A percentile compares a stretch with the other conserved stretches of the same genome.
Evolutionary conservation across 2,888 invertebrate genomes (phyloP).

Genomic region (Mythimna loreyi): DNA sequence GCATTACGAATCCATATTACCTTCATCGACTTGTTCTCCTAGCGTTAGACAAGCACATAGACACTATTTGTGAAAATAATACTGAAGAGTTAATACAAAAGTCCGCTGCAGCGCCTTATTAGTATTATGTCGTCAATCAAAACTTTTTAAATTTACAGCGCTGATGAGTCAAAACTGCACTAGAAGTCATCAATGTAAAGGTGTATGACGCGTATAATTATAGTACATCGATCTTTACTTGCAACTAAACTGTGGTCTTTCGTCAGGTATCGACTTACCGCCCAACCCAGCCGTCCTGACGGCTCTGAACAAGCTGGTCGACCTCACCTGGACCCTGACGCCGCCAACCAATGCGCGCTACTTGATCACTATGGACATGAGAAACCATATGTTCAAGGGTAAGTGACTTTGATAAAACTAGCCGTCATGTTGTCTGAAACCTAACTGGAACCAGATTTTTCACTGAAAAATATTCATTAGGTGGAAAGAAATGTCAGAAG

Average conservation of each 20-base stretch:
- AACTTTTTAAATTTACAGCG: too few relatives aligned
- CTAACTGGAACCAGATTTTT: background rate
- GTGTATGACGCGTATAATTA: too few relatives aligned
- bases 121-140: too few relatives aligned
- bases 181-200: too few relatives aligned
- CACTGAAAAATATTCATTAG: too few relatives aligned
- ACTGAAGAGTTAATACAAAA: too few relatives aligned
- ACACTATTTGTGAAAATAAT: too few relatives aligned
- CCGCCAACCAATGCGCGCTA: constrained; percentile 83
- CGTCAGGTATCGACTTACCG: constrained; percentile 83
- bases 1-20: background rate
- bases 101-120: too few relatives aligned
- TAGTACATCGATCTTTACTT: background rate
- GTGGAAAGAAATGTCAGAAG: too few relatives aligned
- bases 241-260: constrained; percentile 15
- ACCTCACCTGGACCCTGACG: constrained; percentile 82
- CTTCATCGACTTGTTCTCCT: too few relatives aligned
- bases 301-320: constrained; percentile 80
- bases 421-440: background rate
- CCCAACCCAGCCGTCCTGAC: constrained; percentile 78
- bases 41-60: too few relatives aligned
- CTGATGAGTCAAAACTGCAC: too few relatives aligned
- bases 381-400: constrained; percentile 89
- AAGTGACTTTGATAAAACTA: background rate
- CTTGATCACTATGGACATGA: constrained; percentile 88